A percentile compares a stretch with the other conserved stretches of the same genome.
These are phyloP conservation scores for Ypsolopha sequella DNA, from an alignment of 2,888 invertebrate species.

Conservation along the genomic window DNA sequence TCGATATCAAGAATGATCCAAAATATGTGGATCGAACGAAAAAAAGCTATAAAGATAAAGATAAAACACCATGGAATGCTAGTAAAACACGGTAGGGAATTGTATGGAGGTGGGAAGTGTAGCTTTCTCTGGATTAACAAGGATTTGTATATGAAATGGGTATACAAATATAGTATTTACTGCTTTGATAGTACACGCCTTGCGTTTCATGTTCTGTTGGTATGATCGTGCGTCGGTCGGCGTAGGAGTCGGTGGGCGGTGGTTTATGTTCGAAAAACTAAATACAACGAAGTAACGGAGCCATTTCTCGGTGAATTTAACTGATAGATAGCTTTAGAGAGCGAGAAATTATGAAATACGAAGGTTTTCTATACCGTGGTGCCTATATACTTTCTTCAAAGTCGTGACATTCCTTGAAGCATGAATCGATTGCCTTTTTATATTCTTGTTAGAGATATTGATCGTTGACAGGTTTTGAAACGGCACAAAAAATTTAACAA, in stretches of 20 bases:
- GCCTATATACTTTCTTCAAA: not conserved
- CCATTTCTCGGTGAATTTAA: conserved; percentile 10
- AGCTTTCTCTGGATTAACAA: not conserved
- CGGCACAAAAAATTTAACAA: too few relatives aligned
- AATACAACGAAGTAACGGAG: conserved; percentile 16
- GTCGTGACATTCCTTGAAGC: not conserved
- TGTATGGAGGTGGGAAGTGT: not conserved
- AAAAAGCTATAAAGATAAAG: not conserved
- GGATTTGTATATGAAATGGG: not conserved
- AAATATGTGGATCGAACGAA: not conserved
- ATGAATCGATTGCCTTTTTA: too few relatives aligned
- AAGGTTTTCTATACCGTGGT: not conserved
- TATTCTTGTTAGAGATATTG: too few relatives aligned
- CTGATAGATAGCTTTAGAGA: not conserved
- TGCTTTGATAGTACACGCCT: too few relatives aligned
- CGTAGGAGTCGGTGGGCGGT: conserved; percentile 21
- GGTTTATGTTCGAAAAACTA: conserved; percentile 19
- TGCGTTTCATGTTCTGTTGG: not conserved
- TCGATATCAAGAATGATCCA: not conserved
- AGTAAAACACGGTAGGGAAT: not conserved
- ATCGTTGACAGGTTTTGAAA: too few relatives aligned
- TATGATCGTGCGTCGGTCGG: not conserved
- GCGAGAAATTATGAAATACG: not conserved
- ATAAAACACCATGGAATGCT: conserved; percentile 1
- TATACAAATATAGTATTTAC: not conserved